phyloP scores from a whole-genome alignment of 1,140 invertebrate species.

The Wiebesia pumilae region DNA sequence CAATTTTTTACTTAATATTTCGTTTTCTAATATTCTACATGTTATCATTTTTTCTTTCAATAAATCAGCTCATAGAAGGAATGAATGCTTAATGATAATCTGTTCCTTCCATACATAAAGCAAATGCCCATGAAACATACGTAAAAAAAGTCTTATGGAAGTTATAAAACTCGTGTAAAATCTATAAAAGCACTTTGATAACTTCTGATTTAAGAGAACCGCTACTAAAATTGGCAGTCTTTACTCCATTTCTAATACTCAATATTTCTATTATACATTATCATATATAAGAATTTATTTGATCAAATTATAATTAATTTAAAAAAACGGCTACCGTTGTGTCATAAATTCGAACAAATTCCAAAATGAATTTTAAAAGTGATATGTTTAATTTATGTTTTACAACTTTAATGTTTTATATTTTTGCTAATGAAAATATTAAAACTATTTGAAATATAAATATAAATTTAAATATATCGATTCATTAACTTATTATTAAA shows the following conservation, averaged over 20 bases:
- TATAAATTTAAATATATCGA: too few species aligned
- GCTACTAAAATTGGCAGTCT: background rate
- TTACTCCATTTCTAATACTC: background rate
- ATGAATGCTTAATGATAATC: background rate
- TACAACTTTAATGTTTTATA: too few species aligned
- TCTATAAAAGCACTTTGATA: conserved; percentile 2
- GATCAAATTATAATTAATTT: background rate
- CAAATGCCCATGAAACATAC: background rate
- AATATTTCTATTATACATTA: background rate
- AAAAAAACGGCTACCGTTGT: background rate
- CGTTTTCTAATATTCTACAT: background rate
- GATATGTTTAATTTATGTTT: too few species aligned
- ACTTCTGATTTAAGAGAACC: background rate
- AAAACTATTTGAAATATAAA: too few species aligned
- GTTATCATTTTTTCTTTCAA: background rate
- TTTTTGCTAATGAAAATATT: too few species aligned
- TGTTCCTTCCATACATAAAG: background rate
- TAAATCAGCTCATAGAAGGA: background rate
- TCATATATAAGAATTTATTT: background rate
- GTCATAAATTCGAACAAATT: too few species aligned
- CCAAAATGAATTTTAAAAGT: too few species aligned
- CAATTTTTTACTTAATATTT: background rate
- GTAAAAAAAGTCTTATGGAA: background rate
- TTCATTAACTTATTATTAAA: too few species aligned
- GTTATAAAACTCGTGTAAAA: background rate